phyloP scores from a whole-genome alignment of 2,888 invertebrate species.

The Tinea pellionella region DNA sequence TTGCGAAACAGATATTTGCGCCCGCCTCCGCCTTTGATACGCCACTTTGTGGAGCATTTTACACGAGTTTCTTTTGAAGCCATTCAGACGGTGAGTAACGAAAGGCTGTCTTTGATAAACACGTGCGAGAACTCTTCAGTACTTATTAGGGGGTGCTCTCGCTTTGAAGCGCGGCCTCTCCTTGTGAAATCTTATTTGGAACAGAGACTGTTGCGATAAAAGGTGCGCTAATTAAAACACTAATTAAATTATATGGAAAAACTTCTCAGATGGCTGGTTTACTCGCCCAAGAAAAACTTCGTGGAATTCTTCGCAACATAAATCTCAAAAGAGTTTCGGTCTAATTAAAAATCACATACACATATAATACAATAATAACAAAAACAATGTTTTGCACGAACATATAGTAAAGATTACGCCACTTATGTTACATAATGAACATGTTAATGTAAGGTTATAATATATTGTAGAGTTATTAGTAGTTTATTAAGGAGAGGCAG shows the following conservation, averaged over 20 bases:
- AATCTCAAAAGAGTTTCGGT: too few relatives aligned
- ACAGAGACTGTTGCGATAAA: conserved; percentile 60
- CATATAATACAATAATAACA: too few relatives aligned
- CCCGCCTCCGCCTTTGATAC: conserved; percentile 68
- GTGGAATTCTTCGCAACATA: too few relatives aligned
- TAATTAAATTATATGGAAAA: conserved; percentile 66
- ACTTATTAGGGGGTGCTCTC: conserved; percentile 66
- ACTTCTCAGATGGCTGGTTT: neutral
- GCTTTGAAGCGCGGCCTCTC: conserved; percentile 68
- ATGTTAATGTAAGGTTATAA: neutral
- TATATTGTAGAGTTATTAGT: conserved; percentile 35
- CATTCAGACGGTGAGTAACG: conserved; percentile 70
- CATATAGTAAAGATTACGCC: too few relatives aligned
- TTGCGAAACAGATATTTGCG: conserved; percentile 71
- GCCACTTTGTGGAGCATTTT: conserved; percentile 70
- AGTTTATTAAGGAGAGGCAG: conserved; percentile 58
- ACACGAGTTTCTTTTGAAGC: conserved; percentile 70
- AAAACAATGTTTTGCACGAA: too few relatives aligned
- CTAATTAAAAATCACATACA: too few relatives aligned
- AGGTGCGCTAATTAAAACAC: conserved; percentile 68
- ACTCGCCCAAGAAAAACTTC: too few relatives aligned
- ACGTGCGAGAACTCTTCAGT: conserved; percentile 71
- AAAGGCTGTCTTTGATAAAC: conserved; percentile 71
- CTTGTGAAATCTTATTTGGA: conserved; percentile 67
- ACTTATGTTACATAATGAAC: neutral